These are phyloP conservation scores for Cantharis nigra DNA, from an alignment of 2,888 invertebrate species.

Conservation along the genomic window DNA sequence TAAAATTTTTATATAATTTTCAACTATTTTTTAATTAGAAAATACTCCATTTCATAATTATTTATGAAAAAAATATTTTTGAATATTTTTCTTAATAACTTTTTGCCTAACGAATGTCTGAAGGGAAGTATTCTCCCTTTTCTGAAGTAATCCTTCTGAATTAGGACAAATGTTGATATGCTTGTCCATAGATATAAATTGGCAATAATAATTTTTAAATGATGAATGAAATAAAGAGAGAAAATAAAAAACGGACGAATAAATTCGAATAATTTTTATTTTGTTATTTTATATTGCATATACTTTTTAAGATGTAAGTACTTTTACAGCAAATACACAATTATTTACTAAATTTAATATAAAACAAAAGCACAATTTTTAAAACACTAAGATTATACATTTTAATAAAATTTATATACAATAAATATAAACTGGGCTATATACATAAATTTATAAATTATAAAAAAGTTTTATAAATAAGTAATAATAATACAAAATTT, in stretches of 20 bases:
- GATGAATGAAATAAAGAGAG: too few relatives aligned
- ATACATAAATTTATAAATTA: slow-evolving; percentile 43
- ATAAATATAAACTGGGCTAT: slow-evolving; percentile 42
- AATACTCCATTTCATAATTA: too few relatives aligned
- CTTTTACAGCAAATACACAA: slow-evolving; percentile 3
- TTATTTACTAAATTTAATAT: slow-evolving; percentile 3
- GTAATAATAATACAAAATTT: slow-evolving; percentile 12
- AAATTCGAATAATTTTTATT: slow-evolving; percentile 20
- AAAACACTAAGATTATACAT: slow-evolving; percentile 39
- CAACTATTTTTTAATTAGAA: too few relatives aligned
- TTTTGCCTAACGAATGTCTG: too few relatives aligned
- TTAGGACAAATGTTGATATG: too few relatives aligned
- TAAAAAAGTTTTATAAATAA: slow-evolving; percentile 28
- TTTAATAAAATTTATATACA: slow-evolving; percentile 48
- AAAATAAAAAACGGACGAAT: neutral
- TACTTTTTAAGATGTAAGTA: slow-evolving; percentile 1
- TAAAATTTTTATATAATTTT: too few relatives aligned
- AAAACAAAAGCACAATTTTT: slow-evolving; percentile 25
- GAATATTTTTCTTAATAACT: too few relatives aligned
- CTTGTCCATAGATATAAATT: too few relatives aligned
- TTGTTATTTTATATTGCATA: slow-evolving; percentile 3
- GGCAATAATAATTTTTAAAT: neutral
- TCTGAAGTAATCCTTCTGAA: too few relatives aligned
- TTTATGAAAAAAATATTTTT: too few relatives aligned
- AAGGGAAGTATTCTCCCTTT: too few relatives aligned